These are phyloP conservation scores for Bryconaethiops microstoma DNA, from an alignment of 2,797 vertebrate species.

Conservation along the genomic window DNA sequence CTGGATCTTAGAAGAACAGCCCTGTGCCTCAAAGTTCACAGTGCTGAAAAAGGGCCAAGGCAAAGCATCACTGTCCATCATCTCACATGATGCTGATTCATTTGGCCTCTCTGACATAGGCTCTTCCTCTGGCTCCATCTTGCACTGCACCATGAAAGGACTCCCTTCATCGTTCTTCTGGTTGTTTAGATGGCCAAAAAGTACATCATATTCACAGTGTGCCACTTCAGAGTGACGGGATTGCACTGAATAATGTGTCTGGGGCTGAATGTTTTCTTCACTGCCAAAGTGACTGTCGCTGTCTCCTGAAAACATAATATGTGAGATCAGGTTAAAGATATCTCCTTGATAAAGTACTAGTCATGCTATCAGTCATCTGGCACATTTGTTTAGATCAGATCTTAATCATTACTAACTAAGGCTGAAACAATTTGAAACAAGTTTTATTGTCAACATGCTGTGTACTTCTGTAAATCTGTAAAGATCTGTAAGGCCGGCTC, in stretches of 20 bases:
- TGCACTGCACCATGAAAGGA: constrained; percentile 7
- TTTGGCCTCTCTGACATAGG: constrained; percentile 15
- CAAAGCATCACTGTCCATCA: constrained; percentile 24
- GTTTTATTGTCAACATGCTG: background rate
- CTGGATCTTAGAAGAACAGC: constrained; percentile 29
- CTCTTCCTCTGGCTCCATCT: constrained; percentile 36
- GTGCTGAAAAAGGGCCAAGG: constrained; percentile 24
- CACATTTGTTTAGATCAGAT: background rate
- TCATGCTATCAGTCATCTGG: background rate
- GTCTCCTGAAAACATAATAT: constrained; percentile 23
- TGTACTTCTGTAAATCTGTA: too few relatives aligned
- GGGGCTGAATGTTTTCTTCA: constrained; percentile 25
- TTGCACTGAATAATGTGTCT: constrained; percentile 17
- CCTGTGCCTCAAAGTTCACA: constrained; percentile 6
- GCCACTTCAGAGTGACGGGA: constrained; percentile 24
- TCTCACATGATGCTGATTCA: constrained; percentile 11
- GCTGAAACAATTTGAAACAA: background rate
- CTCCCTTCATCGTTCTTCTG: background rate
- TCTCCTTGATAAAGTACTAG: background rate
- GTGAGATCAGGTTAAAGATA: background rate
- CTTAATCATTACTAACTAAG: background rate
- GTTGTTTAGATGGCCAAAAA: constrained; percentile 8
- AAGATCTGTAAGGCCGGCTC: too few relatives aligned
- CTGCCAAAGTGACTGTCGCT: constrained; percentile 5
- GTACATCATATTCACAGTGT: background rate